Percentiles rank a stretch among this genome's conserved stretches.
phyloP scores from a whole-genome alignment of 2,113 vertebrate genomes.

The Laticauda colubrina region DNA sequence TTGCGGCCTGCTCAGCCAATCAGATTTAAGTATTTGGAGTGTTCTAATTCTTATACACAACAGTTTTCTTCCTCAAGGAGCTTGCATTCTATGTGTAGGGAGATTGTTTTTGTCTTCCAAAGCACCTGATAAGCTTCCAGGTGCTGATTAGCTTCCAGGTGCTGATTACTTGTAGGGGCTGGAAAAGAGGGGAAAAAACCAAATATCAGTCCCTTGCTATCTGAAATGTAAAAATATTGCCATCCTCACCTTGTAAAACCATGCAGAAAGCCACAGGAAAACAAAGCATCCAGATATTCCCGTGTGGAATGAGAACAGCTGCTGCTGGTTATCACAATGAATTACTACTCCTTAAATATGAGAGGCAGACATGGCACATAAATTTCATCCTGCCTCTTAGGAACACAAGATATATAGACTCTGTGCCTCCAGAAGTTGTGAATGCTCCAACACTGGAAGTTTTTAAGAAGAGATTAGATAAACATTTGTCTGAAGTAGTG shows the following conservation, averaged over 20 bases:
- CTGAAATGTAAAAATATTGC: conserved; percentile 47
- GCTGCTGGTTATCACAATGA: conserved; percentile 52
- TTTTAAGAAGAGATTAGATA: too few species aligned
- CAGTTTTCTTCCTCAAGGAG: not conserved
- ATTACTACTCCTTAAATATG: conserved; percentile 53
- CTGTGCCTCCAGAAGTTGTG: too few species aligned
- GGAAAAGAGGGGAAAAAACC: conserved; percentile 10
- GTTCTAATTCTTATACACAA: too few species aligned
- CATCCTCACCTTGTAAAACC: conserved; percentile 39
- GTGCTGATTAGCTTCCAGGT: not conserved
- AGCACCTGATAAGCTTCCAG: not conserved
- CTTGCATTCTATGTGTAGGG: not conserved
- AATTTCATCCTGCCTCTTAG: conserved; percentile 44
- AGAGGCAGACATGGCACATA: conserved; percentile 41
- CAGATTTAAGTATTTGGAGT: too few species aligned
- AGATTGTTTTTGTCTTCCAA: too few species aligned
- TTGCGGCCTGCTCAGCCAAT: too few species aligned
- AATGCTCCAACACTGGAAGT: too few species aligned
- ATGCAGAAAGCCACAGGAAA: conserved; percentile 44
- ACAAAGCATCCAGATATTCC: conserved; percentile 57
- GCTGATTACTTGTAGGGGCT: not conserved
- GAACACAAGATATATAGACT: conserved; percentile 21
- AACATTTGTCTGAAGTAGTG: too few species aligned
- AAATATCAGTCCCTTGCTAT: not conserved
- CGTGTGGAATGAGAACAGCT: conserved; percentile 61